A percentile compares a stretch with the other conserved stretches of the same genome.
These are phyloP conservation scores for Epistrophe grossulariae DNA, from an alignment of 2,888 invertebrate species.

Conservation along the genomic window DNA sequence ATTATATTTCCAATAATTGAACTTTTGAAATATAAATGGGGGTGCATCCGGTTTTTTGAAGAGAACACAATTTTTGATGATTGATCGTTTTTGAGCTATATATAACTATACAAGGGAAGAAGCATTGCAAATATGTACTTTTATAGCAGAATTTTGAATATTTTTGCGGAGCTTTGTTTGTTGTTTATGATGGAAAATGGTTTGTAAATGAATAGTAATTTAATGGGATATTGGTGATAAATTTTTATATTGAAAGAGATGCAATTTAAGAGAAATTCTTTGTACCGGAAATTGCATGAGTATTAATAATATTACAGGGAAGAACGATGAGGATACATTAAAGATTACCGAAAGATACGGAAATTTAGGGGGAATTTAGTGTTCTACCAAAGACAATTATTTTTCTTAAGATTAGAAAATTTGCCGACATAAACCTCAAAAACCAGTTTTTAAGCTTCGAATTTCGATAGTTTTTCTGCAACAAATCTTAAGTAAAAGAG, in stretches of 20 bases:
- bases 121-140: background rate
- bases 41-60: slow-evolving; percentile 53
- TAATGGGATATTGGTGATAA: slow-evolving; percentile 35
- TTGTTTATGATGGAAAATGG: slow-evolving; percentile 21
- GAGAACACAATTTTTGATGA: slow-evolving; percentile 43
- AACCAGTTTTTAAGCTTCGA: no score
- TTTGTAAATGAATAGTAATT: slow-evolving; percentile 34
- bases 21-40: slow-evolving; percentile 65
- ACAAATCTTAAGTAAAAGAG: no score
- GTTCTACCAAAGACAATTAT: no score
- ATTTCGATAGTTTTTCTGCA: no score
- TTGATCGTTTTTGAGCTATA: slow-evolving; percentile 44
- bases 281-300: slow-evolving; percentile 24
- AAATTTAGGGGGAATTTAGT: no score
- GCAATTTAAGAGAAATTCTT: slow-evolving; percentile 12
- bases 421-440: no score
- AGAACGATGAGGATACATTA: background rate
- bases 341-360: no score
- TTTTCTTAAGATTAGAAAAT: no score
- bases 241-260: slow-evolving; percentile 2
- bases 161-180: slow-evolving; percentile 10
- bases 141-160: slow-evolving; percentile 9
- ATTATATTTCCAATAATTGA: slow-evolving; percentile 75
- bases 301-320: background rate
- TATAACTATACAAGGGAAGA: background rate